Evolutionary conservation across 2,113 vertebrate genomes (phyloP), one percentile per base, ranked within the genome.

Genomic region (Neoarius graeffei): DNA sequence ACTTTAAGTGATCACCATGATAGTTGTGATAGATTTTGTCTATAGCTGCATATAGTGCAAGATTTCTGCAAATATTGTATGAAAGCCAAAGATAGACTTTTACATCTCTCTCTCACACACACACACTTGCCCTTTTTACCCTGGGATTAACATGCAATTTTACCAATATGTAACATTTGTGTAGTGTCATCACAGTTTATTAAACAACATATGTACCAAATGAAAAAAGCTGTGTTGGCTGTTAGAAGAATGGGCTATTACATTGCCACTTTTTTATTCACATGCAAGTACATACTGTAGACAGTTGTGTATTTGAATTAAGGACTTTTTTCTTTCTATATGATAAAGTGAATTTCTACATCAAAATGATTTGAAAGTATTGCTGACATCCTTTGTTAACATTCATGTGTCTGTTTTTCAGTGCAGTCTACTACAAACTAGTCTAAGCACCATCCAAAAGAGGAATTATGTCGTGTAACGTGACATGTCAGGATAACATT

Each of bases 401-500:
- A 10, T 59, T 14, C 19, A 50, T 83, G 9, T 82, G 1, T 71
- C 25, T 90, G 81, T 88, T 9, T 90, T 60, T 52, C 35, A 13
- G n/a, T 90, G 6, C 74, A 88, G 74, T 57, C 3, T 27, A 20
- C 17, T 59, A 50, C 60, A 71, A 67, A 8, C 7, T 56, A 84
- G 14, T 42, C 48, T 82, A 20, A 50, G 56, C 27, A 14, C 15
- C 52, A 52, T 10, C 80, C 52, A 74, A 69, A 82, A 87, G 25
- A 85, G 27, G 85, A 83, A 77, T 56, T 3, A 91, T 88, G 85
- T 0, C 7, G 1, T 80, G 5, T n/a, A 74, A 84, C 50, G 6
- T 0, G 0, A 90, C 91, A 87, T 82, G 20, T 69, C 83, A 19
- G 42, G 54, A 7, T 48, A 86, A 60, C 88, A 73, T 1, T 79